Evolutionary conservation across 2,888 invertebrate genomes (phyloP).

Genomic region (Dichetophora obliterata): DNA sequence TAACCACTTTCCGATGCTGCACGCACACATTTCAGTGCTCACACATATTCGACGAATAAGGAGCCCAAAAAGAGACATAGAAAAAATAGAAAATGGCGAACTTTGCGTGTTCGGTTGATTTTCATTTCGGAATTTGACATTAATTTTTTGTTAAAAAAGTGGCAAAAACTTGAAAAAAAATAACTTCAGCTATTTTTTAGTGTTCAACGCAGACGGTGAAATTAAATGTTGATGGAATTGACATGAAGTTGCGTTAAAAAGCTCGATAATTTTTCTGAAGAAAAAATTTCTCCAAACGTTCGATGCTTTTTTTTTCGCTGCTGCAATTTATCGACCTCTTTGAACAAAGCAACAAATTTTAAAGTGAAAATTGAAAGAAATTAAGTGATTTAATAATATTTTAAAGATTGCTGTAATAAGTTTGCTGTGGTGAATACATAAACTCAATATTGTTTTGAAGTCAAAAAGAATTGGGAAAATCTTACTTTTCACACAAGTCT

Average conservation of each 20-base stretch:
- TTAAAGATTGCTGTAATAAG: background rate
- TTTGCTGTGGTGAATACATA: background rate
- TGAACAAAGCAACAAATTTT: background rate
- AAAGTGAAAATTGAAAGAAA: background rate
- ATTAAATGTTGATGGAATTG: constrained; percentile 8
- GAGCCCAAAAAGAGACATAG: constrained; percentile 48
- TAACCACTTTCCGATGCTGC: background rate
- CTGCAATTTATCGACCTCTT: constrained; percentile 22
- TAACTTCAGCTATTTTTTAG: background rate
- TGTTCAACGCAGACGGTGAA: background rate
- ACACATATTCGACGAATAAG: constrained; percentile 9
- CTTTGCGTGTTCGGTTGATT: constrained; percentile 57
- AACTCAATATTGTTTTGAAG: background rate
- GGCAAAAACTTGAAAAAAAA: constrained; percentile 35
- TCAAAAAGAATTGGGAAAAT: background rate
- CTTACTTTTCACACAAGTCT: background rate
- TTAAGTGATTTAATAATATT: background rate
- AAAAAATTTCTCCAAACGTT: background rate
- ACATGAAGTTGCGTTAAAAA: background rate
- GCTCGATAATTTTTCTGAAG: constrained; percentile 7
- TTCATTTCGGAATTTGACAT: constrained; percentile 56
- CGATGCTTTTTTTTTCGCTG: background rate
- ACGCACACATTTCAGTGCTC: background rate
- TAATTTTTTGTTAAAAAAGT: constrained; percentile 51
- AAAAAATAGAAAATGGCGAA: constrained; percentile 61